Percentiles rank a stretch among this genome's conserved stretches.
These are phyloP conservation scores for Macrocentrus cingulum DNA, from an alignment of 1,140 invertebrate genomes.

Conservation along the genomic window DNA sequence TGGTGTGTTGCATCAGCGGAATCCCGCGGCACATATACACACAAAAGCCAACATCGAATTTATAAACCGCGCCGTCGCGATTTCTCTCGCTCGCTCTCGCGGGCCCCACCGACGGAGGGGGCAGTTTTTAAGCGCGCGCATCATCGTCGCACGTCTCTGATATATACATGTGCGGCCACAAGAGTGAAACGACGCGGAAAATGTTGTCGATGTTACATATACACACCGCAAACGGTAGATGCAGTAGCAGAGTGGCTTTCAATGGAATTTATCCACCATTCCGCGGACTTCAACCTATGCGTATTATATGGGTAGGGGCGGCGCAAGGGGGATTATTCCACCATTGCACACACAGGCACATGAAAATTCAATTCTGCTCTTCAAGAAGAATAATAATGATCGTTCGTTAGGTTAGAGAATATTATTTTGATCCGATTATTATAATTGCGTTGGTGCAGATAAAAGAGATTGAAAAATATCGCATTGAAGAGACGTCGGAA, in stretches of 20 bases:
- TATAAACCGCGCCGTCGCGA: slow-evolving; percentile 39
- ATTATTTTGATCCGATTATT: no score
- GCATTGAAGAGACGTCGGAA: no score
- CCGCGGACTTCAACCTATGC: no score
- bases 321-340: not conserved
- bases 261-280: slow-evolving; percentile 21
- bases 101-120: not conserved
- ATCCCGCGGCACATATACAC: slow-evolving; percentile 37
- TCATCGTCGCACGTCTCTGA: not conserved
- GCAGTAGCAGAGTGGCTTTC: slow-evolving; percentile 13
- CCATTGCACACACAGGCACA: not conserved
- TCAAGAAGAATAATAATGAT: not conserved
- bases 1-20: slow-evolving; percentile 27
- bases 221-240: not conserved
- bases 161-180: no score
- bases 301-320: slow-evolving; percentile 1
- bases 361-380: not conserved
- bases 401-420: not conserved
- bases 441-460: no score
- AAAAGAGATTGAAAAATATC: no score
- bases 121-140: not conserved
- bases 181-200: slow-evolving; percentile 21
- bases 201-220: slow-evolving; percentile 14
- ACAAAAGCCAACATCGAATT: slow-evolving; percentile 43
- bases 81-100: not conserved